Evolutionary conservation across 1,140 invertebrate species (phyloP).

Genomic region (Pentalonia nigronervosa): DNA sequence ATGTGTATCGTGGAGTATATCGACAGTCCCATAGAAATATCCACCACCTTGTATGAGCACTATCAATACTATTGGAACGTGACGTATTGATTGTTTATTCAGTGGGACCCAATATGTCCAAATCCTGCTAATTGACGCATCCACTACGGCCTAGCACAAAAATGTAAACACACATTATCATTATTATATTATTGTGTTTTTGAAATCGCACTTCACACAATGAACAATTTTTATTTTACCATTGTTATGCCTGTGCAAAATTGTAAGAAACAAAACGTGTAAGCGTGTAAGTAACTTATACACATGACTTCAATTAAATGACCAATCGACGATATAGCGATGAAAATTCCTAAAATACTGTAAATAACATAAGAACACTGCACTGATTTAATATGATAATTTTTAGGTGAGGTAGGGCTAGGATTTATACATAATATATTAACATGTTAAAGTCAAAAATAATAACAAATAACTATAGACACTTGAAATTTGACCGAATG

Average conservation of each 20-base stretch:
- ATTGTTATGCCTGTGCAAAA: background rate
- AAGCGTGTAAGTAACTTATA: background rate
- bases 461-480: no score
- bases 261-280: background rate
- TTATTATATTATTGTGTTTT: background rate
- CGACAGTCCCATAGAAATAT: background rate
- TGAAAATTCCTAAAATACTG: background rate
- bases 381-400: no score
- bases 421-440: background rate
- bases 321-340: background rate
- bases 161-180: no score
- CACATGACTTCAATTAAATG: background rate
- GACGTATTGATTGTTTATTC: background rate
- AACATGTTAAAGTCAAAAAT: no score
- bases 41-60: accelerated
- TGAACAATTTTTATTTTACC: background rate
- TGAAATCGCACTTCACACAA: background rate
- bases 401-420: background rate
- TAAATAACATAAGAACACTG: background rate
- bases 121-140: background rate
- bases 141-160: background rate
- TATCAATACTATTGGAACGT: background rate
- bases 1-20: background rate
- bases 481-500: no score
- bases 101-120: background rate